Percentiles rank a stretch among this genome's conserved stretches.
These are phyloP conservation scores for Botia kubotai DNA, from an alignment of 2,797 vertebrate species.

Conservation along the genomic window DNA sequence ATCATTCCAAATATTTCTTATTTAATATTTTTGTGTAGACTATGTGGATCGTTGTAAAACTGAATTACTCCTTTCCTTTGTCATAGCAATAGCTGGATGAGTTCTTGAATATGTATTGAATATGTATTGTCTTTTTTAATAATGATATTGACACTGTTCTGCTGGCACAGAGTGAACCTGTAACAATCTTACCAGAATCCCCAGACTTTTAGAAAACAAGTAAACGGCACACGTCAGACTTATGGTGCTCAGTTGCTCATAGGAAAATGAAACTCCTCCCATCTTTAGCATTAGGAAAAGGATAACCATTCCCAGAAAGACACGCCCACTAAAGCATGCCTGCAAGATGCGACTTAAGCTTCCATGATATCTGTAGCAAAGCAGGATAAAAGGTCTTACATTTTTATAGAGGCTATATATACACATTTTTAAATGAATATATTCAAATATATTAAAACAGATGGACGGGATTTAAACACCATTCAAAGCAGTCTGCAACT, in stretches of 20 bases:
- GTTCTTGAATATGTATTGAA: neutral
- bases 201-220: conserved; percentile 42
- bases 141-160: neutral
- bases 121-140: neutral
- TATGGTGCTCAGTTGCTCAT: neutral
- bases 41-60: too few species aligned
- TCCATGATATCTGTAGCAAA: conserved; percentile 55
- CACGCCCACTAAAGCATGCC: conserved; percentile 50
- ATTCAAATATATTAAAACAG: too few species aligned
- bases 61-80: too few species aligned
- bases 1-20: too few species aligned
- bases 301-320: neutral
- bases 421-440: too few species aligned
- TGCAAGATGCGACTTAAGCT: conserved; percentile 33
- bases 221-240: neutral
- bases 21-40: too few species aligned
- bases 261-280: neutral
- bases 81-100: too few species aligned
- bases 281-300: conserved; percentile 5
- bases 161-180: neutral
- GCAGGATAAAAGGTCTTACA: neutral
- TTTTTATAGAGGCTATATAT: too few species aligned
- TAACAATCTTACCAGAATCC: conserved; percentile 48
- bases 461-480: too few species aligned
- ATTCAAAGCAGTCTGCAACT: too few species aligned